Evolutionary conservation across 2,797 vertebrate species (phyloP), one percentile per base, ranked within the genome.

Genomic region (Falco concolor): DNA sequence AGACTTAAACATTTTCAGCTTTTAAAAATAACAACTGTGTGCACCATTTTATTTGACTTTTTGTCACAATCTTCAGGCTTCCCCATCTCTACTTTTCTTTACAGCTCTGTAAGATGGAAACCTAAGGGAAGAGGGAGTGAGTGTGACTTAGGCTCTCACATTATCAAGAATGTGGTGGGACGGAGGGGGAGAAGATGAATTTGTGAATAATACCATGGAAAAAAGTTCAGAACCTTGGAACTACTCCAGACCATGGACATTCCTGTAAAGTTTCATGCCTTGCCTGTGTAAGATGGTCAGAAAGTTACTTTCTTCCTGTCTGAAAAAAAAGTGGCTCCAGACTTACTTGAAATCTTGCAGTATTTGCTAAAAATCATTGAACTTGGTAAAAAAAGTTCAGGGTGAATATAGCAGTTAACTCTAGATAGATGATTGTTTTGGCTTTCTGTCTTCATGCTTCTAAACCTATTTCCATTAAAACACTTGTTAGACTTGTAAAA

Each of bases 231-330:
- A 88, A 60, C 4, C 60, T 81, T 88, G 93, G 59, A 90, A 69
- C 59, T 54, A 38, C 20, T 89, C 67, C 61, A 93, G 73, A 10
- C 69, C 27, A 7, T 5, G 23, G 50, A 52, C 68, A 64, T 63
- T 87, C 80, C 69, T 82, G 76, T 84, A 12, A 84, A 73, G 65
- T 78, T 89, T 79, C 6, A 18, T 81, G 69, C 54, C 54, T 81
- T 93, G n/a, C 81, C 92, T 94, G 44, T 96, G 17, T 75, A 81
- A 88, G 85, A 49, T 15, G 25, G 54, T 88, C 61, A 86, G 79
- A 91, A 95, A 54, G 32, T 90, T 83, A 57, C 53, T 93, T 95
- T 93, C 45, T 87, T 78, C 30, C 79, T 87, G 52, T 34, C 44
- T 90, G 57, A 79, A 90, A 94, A 64, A 76, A 88, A 95, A 23